phyloP scores from a whole-genome alignment of 2,113 vertebrate genomes.

The Aphyosemion australe region DNA sequence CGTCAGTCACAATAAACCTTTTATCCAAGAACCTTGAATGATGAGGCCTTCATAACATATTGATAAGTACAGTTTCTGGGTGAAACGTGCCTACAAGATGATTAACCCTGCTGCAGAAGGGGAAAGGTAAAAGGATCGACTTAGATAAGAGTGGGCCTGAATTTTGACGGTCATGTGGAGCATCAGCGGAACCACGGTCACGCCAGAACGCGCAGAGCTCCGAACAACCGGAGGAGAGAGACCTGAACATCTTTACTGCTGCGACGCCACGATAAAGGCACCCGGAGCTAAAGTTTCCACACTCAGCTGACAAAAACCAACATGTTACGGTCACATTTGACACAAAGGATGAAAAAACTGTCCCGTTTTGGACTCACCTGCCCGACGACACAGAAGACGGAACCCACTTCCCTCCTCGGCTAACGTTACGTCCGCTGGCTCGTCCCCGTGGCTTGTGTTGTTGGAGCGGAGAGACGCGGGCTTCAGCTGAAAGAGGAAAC shows the following conservation, averaged over 20 bases:
- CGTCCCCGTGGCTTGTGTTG: constrained; percentile 47
- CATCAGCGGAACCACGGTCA: constrained; percentile 27
- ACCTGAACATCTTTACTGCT: constrained; percentile 8
- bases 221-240: neutral
- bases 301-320: neutral
- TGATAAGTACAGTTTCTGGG: neutral
- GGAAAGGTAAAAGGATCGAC: neutral
- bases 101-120: neutral
- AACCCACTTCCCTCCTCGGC: constrained; percentile 57
- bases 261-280: neutral
- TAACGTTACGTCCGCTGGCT: constrained; percentile 32
- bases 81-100: neutral
- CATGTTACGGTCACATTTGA: neutral
- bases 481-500: neutral
- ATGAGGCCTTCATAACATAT: neutral
- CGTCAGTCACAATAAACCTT: constrained; percentile 25
- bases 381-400: constrained; percentile 46
- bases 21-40: constrained; percentile 29
- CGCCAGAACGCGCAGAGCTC: constrained; percentile 1
- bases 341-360: neutral
- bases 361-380: constrained; percentile 61
- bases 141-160: constrained; percentile 13
- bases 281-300: neutral
- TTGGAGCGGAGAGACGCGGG: neutral
- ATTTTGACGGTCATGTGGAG: constrained; percentile 21